A percentile compares a stretch with the other conserved stretches of the same genome.
Evolutionary conservation across 2,797 vertebrate genomes (phyloP).

Genomic region (Xenopus petersii): DNA sequence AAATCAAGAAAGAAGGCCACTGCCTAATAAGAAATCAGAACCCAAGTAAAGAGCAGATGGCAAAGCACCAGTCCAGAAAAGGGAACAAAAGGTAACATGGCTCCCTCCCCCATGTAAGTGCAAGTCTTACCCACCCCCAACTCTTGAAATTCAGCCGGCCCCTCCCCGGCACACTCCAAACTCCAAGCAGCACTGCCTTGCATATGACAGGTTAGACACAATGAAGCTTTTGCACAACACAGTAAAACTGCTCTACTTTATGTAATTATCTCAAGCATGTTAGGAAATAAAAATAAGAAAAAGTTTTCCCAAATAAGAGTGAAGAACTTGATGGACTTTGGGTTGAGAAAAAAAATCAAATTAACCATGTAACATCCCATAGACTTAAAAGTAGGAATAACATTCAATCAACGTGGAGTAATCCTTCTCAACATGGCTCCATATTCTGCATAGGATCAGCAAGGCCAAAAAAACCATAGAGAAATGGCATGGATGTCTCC

Average conservation of each 20-base stretch:
- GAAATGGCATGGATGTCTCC: no score
- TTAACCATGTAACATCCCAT: no score
- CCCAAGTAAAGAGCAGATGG: background rate
- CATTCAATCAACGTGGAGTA: no score
- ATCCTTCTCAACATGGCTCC: no score
- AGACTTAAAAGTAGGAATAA: no score
- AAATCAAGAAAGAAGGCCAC: background rate
- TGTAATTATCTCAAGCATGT: background rate
- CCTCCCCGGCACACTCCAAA: conserved; percentile 1
- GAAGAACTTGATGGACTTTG: no score
- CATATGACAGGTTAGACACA: background rate
- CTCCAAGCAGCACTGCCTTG: background rate
- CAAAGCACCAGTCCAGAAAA: conserved; percentile 5
- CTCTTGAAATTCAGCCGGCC: conserved; percentile 6
- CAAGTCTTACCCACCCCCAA: conserved; percentile 13
- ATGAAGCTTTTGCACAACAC: background rate
- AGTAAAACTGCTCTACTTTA: background rate
- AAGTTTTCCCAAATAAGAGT: no score
- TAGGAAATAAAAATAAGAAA: background rate
- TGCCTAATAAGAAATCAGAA: background rate
- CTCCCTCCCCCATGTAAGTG: background rate
- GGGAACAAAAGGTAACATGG: conserved; percentile 21
- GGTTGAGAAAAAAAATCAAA: no score
- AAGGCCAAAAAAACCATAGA: no score
- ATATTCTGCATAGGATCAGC: no score